These are phyloP conservation scores for Laspeyria flexula DNA, from an alignment of 2,888 invertebrate species.

Conservation along the genomic window DNA sequence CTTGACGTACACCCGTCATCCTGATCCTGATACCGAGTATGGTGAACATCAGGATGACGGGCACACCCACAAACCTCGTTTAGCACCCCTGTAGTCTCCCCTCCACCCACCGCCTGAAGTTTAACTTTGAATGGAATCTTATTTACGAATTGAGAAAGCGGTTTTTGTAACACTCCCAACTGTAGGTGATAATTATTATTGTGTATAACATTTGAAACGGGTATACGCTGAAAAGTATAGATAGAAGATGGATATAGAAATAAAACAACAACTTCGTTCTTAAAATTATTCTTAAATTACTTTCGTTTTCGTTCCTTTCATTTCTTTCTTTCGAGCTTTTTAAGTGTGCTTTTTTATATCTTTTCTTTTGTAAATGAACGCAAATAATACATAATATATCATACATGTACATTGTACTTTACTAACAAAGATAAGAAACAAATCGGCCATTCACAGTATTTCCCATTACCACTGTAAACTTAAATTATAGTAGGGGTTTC, in stretches of 20 bases:
- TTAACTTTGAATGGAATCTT: too few relatives aligned
- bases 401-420: constrained; percentile 44
- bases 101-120: too few relatives aligned
- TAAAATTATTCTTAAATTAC: constrained; percentile 74
- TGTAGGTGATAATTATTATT: too few relatives aligned
- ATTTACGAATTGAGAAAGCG: too few relatives aligned
- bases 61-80: too few relatives aligned
- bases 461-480: background rate
- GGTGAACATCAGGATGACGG: too few relatives aligned
- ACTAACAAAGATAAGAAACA: constrained; percentile 11
- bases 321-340: constrained; percentile 32
- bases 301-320: constrained; percentile 58
- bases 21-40: too few relatives aligned
- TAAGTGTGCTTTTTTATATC: constrained; percentile 48
- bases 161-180: too few relatives aligned
- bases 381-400: constrained; percentile 43
- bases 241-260: constrained; percentile 44
- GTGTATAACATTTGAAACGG: background rate
- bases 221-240: background rate
- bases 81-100: too few relatives aligned
- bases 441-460: constrained; percentile 10
- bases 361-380: constrained; percentile 47
- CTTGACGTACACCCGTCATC: too few relatives aligned
- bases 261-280: constrained; percentile 70
- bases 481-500: constrained; percentile 6